Percentiles rank a stretch among this genome's conserved stretches.
phyloP scores from a whole-genome alignment of 2,797 vertebrate species.

The Margarornis squamiger region DNA sequence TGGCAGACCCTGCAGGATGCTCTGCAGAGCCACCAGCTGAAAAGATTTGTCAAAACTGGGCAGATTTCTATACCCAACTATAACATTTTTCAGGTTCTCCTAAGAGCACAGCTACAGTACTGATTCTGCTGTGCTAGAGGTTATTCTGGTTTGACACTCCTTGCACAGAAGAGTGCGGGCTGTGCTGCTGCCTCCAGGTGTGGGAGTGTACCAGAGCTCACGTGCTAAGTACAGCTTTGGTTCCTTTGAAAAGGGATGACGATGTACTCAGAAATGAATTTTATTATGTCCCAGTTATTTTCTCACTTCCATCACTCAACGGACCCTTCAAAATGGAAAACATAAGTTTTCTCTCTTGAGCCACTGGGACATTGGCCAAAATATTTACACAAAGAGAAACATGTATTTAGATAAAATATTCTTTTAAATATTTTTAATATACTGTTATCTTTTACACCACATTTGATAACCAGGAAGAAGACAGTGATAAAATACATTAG shows the following conservation, averaged over 20 bases:
- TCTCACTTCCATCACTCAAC: background rate
- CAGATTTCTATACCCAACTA: background rate
- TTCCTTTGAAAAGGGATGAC: background rate
- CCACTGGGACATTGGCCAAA: background rate
- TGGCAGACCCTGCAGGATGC: background rate
- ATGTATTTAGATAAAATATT: background rate
- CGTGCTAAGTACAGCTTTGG: background rate
- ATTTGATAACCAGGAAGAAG: background rate
- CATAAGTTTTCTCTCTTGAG: background rate
- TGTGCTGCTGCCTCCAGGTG: background rate
- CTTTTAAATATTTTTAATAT: background rate
- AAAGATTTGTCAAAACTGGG: background rate
- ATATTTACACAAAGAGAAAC: background rate
- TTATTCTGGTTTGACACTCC: background rate
- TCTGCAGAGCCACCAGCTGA: background rate
- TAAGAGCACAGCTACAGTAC: background rate
- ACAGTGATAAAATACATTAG: background rate
- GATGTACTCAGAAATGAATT: background rate
- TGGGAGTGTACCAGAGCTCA: background rate
- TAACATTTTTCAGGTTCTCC: background rate
- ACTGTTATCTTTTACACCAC: background rate
- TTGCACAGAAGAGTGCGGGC: background rate
- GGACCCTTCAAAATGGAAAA: background rate
- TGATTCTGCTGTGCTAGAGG: background rate
- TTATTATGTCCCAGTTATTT: background rate